A percentile compares a stretch with the other conserved stretches of the same genome.
Conservation (phyloP, 2,113 vertebrate genomes). For the Pollachius pollachius region DNA sequence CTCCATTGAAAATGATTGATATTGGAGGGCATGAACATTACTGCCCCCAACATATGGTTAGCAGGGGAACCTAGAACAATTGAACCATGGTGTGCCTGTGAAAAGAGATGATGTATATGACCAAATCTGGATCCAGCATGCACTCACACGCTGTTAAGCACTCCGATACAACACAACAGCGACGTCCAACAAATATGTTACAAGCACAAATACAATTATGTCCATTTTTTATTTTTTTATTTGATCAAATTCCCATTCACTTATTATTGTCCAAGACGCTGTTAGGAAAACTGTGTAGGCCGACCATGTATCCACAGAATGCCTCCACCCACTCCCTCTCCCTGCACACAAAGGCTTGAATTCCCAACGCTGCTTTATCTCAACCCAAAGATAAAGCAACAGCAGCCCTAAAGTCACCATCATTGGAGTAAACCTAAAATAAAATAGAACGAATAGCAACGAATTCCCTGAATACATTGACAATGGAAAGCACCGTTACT, state of each 20-base stretch:
- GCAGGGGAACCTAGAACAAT: conserved; percentile 72
- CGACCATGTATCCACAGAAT: conserved; percentile 53
- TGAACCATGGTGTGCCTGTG: conserved; percentile 63
- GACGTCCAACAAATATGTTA: not conserved
- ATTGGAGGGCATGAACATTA: conserved; percentile 48
- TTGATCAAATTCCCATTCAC: conserved; percentile 40
- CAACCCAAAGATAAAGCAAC: conserved; percentile 18
- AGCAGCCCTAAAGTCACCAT: conserved; percentile 20
- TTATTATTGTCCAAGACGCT: conserved; percentile 57
- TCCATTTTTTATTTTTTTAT: conserved; percentile 34
- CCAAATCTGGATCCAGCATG: conserved; percentile 47
- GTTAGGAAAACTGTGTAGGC: conserved; percentile 56
- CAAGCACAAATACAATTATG: conserved; percentile 21
- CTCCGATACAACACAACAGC: no score
- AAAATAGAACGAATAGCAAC: conserved; percentile 20
- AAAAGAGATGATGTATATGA: conserved; percentile 42
- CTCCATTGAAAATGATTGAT: conserved; percentile 49
- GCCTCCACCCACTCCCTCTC: conserved; percentile 86
- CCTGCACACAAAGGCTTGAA: conserved; percentile 84
- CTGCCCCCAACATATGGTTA: conserved; percentile 71
- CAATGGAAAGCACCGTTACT: conserved; percentile 23
- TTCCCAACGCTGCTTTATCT: conserved; percentile 63
- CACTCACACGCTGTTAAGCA: conserved; percentile 14
- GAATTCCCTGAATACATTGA: conserved; percentile 12
- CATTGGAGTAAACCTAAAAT: conserved; percentile 4